Conservation (phyloP, 2,797 vertebrate species). For the Pitangus sulphuratus region DNA sequence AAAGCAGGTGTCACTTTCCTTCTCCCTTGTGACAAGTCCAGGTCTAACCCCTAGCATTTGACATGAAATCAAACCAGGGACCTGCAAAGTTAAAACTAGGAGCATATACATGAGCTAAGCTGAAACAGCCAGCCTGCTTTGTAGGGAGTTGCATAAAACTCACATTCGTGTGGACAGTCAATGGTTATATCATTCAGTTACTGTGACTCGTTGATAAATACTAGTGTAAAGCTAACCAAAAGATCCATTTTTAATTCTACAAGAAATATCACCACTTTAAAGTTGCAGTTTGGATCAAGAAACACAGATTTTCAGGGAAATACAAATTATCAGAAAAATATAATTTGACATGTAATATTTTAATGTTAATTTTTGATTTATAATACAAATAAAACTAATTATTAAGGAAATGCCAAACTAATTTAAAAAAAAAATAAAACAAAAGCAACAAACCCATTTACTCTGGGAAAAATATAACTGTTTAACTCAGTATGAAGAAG, state of each 20-base stretch:
- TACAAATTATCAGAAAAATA: background rate
- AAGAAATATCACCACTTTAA: background rate
- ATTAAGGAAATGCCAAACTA: background rate
- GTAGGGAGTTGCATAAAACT: background rate
- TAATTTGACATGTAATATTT: background rate
- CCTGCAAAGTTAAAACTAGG: background rate
- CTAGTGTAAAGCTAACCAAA: background rate
- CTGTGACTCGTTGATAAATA: background rate
- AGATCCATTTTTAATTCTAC: background rate
- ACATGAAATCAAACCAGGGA: background rate
- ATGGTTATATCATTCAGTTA: background rate
- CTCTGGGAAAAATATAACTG: background rate
- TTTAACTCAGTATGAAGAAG: background rate
- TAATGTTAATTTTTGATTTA: background rate
- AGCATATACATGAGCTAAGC: background rate
- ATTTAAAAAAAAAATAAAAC: background rate
- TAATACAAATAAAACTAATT: background rate
- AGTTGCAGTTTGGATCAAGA: background rate
- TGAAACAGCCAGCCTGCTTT: background rate
- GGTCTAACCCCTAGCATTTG: background rate
- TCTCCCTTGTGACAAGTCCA: background rate
- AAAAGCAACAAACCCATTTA: background rate
- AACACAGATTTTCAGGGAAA: background rate
- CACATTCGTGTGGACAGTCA: rapidly evolving
- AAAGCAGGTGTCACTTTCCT: background rate